Conservation (phyloP, 2,113 vertebrate species). For the Bufo gargarizans region DNA sequence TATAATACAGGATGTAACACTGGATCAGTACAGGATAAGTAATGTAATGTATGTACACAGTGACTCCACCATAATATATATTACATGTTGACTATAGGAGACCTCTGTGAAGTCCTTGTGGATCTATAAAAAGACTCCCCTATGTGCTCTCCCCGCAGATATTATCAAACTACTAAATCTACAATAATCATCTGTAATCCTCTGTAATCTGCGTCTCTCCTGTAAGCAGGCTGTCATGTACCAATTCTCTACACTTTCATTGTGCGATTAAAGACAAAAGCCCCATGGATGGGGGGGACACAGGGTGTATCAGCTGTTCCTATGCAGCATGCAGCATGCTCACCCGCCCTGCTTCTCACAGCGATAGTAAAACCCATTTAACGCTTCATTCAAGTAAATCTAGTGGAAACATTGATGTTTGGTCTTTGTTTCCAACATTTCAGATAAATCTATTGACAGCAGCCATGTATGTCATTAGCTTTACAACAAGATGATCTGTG, state of each 20-base stretch:
- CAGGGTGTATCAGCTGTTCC: no score
- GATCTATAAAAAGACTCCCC: background rate
- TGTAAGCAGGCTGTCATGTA: background rate
- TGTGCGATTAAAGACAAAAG: background rate
- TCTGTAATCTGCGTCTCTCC: background rate
- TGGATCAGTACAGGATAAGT: no score
- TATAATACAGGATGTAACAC: no score
- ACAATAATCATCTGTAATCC: conserved; percentile 15
- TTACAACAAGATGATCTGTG: background rate
- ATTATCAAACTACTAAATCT: conserved; percentile 1
- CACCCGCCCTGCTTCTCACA: no score
- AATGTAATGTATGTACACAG: no score
- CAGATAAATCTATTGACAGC: background rate
- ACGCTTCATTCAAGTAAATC: background rate
- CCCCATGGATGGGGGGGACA: no score
- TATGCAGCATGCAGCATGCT: no score
- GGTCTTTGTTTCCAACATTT: no score
- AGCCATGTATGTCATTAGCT: background rate
- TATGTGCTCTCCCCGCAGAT: background rate
- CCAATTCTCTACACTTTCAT: background rate
- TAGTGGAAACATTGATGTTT: background rate
- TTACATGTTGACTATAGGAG: background rate
- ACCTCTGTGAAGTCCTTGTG: background rate
- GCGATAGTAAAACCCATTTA: background rate
- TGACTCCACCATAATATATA: no score